Conservation (phyloP, 2,797 vertebrate species). For the Myotis pilosus region DNA sequence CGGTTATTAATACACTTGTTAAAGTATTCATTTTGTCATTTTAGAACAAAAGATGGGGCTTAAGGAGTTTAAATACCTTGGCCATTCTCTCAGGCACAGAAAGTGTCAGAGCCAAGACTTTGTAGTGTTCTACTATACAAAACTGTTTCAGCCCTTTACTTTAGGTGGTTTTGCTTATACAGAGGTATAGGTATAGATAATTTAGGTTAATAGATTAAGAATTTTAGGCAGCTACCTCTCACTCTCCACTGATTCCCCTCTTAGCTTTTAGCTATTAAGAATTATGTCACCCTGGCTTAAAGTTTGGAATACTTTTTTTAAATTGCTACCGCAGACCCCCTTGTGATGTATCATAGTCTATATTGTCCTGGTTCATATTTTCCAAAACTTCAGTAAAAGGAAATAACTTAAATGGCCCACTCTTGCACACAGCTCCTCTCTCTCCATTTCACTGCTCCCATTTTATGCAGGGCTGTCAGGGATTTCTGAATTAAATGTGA, state of each 20-base stretch:
- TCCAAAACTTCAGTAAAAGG: slow-evolving; percentile 56
- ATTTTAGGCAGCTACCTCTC: background rate
- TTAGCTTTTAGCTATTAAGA: slow-evolving; percentile 25
- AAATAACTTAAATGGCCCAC: slow-evolving; percentile 51
- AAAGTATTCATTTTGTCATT: background rate
- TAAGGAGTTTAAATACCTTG: background rate
- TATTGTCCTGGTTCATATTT: slow-evolving; percentile 35
- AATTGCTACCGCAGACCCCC: background rate
- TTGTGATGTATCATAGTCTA: background rate
- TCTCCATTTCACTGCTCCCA: slow-evolving; percentile 56
- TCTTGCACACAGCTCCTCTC: slow-evolving; percentile 11
- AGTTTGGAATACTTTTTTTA: slow-evolving; percentile 3
- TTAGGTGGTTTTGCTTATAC: background rate
- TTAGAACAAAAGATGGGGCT: background rate
- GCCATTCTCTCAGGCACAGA: background rate
- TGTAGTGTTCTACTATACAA: background rate
- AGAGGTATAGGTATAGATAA: background rate
- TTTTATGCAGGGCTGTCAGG: slow-evolving; percentile 63
- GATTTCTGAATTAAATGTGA: slow-evolving; percentile 72
- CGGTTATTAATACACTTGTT: background rate
- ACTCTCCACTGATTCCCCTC: background rate
- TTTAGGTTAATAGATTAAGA: background rate
- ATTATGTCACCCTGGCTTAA: background rate
- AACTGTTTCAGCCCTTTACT: background rate
- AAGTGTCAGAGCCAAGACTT: background rate